Base-by-base conservation (phyloP, 1,140 invertebrate species). In the Heterodera schachtii region DNA sequence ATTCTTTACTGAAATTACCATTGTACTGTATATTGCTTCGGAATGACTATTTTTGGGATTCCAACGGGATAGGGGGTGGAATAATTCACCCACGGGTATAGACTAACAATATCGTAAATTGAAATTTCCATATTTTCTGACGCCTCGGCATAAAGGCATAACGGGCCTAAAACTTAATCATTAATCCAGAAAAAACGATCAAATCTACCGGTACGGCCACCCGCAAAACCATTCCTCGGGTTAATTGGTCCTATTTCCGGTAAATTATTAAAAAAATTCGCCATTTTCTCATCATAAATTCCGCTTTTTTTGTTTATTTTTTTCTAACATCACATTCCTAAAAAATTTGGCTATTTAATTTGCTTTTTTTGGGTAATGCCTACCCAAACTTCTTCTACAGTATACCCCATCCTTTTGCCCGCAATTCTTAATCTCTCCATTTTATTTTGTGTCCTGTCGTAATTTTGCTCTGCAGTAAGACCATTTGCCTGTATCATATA, bases 271-370 rank as follows among this genome's bases (percentile, higher is more conserved):
- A 78, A 78, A 69, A 21, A 49, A 2, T 21, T 78, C 4, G 9
- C 46, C 76, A 78, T 78, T 78, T 60, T 60, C 0, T 19, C 16
- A 19, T 60, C 57, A 52, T 52, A 52, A 52, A 52, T 1, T 52
- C 75, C 75, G 44, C 67, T n/a, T 77, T n/a, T 52, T 73, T n/a
- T 60, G 5, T 19, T 19, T 44, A 77, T 69, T 16, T 75, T 41
- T 73, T 44, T 49, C 16, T 75, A 0, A 78, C 71, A 13, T 78
- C 70, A 4, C 69, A 73, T 69, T 78, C 76, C 76, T 69, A 76
- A 13, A 75, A 66, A 2, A n/a, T 64, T 6, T 11, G 49, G 11
- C 0, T 52, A 11, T 41, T 77, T 77, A 1, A 31, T 31, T 31
- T 31, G n/a, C 31, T 19, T 21, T 6, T n/a, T 3, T 74, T 73